Evolutionary conservation across 2,113 vertebrate species (phyloP).

Genomic region (Sylvia atricapilla): DNA sequence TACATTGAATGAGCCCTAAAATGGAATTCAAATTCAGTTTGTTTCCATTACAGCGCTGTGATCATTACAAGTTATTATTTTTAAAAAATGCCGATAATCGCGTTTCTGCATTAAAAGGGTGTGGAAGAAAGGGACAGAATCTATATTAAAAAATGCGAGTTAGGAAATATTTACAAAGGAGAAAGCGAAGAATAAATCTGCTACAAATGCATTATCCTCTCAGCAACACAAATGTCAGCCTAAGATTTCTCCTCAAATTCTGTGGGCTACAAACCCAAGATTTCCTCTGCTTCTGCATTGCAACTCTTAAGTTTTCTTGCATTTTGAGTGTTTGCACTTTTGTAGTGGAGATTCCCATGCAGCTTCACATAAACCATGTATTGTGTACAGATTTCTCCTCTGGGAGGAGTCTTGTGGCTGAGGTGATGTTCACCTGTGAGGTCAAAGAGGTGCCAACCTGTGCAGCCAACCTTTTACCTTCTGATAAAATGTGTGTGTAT

Average conservation of each 20-base stretch:
- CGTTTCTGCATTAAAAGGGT: not conserved
- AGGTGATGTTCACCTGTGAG: no score
- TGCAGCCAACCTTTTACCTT: no score
- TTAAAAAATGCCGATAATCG: not conserved
- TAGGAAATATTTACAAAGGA: not conserved
- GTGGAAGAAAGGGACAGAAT: not conserved
- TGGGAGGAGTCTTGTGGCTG: no score
- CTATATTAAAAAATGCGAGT: not conserved
- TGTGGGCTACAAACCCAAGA: not conserved
- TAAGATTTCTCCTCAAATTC: not conserved
- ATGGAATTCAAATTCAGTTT: slow-evolving; percentile 28
- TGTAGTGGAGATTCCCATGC: no score
- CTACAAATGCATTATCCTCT: not conserved
- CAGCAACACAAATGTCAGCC: slow-evolving; percentile 11
- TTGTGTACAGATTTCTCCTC: no score
- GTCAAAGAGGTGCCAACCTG: no score
- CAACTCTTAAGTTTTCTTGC: no score
- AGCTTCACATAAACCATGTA: no score
- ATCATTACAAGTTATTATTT: slow-evolving; percentile 6
- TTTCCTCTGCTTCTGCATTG: not conserved
- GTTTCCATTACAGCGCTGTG: not conserved
- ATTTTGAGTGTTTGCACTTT: no score
- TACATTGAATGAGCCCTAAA: not conserved
- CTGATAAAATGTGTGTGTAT: no score
- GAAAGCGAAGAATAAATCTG: not conserved